Evolutionary conservation across 2,797 vertebrate species (phyloP), one percentile per base, ranked within the genome.

Genomic region (Aplochiton taeniatus): DNA sequence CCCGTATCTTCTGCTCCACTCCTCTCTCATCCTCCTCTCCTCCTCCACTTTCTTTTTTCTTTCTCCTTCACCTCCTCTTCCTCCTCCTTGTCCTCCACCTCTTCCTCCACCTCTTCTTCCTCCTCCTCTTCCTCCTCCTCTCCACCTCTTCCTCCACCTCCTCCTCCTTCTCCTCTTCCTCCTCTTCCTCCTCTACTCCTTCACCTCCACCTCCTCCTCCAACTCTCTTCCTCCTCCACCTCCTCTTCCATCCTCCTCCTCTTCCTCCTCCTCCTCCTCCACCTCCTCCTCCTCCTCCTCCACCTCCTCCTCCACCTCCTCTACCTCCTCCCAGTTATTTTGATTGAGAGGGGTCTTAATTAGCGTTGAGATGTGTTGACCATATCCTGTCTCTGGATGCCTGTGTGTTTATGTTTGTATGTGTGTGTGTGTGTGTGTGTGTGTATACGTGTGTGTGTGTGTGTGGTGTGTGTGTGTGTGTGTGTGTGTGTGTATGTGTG

Each of bases 341-440:
- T 69, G 81, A 75, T 69, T 70, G 62, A 70, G 76, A 73, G 70
- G 66, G 72, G 70, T 61, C 81, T 83, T 72, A 80, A 88, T 86
- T 84, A 87, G 16, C 19, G 20, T 11, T 61, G 31, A 18, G 49
- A 4, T 49, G 10, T 31, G 58, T 31, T 61, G 58, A 61, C 19
- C 49, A 54, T n/a, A 54, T 68, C 50, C 19, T 48, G 63, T 73
- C 63, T 46, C 47, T 46, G 17, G 19, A 46, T 44, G 52, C 72
- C 20, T 58, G 63, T 47, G 63, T 60, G 57, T 72, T 66, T 74
- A 60, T 76, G 79, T 72, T 65, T 58, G 42, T 60, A 66, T 72
- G 55, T 57, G 16, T 63, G 66, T 12, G 52, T 73, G 41, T 58
- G 63, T 47, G 63, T 60, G 57, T 72, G 68, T 74, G 62, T 76